Conservation (phyloP, 2,797 vertebrate genomes). For the Anabas testudineus region DNA sequence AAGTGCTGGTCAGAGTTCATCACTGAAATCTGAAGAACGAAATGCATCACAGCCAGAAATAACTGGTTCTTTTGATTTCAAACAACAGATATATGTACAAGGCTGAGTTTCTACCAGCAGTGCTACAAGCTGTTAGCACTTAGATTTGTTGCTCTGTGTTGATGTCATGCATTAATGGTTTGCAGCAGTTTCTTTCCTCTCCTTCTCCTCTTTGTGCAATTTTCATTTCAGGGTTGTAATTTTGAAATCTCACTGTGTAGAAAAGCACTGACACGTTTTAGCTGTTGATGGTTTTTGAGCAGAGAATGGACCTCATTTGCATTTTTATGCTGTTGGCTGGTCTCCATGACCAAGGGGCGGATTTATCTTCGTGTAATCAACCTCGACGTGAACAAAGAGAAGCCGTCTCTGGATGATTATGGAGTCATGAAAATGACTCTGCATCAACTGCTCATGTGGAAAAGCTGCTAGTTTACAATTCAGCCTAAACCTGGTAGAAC, state of each 20-base stretch:
- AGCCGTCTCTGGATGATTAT: constrained; percentile 35
- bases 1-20: not conserved
- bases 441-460: constrained; percentile 24
- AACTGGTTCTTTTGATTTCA: not conserved
- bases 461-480: constrained; percentile 23
- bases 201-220: not conserved
- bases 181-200: not conserved
- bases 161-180: not conserved
- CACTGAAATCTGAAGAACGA: not conserved
- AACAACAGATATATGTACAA: not conserved
- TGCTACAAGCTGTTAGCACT: not conserved
- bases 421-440: constrained; percentile 48
- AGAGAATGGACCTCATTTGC: constrained; percentile 40
- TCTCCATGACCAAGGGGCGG: constrained; percentile 11
- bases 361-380: constrained; percentile 45
- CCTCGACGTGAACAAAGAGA: constrained; percentile 24
- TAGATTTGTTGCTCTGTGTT: not conserved
- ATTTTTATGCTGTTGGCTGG: constrained; percentile 45
- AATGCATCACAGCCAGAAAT: not conserved
- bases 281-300: constrained; percentile 23
- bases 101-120: not conserved
- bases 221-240: constrained; percentile 17
- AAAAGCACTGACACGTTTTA: constrained; percentile 6
- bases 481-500: not conserved
- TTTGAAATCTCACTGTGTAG: constrained; percentile 2